phyloP scores from a whole-genome alignment of 2,113 vertebrate genomes.

The Gavia stellata region DNA sequence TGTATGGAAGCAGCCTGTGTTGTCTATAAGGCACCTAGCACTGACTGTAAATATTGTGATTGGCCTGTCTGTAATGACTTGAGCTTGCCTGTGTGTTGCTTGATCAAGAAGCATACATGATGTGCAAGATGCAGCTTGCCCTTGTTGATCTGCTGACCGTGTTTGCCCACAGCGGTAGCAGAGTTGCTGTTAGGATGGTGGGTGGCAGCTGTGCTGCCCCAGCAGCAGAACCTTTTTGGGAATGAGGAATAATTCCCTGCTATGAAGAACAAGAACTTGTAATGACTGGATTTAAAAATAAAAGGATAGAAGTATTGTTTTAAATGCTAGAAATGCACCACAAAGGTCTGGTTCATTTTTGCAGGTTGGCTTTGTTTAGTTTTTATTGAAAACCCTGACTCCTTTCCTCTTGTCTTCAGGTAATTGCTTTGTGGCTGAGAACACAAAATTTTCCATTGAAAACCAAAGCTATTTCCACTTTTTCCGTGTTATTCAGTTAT shows the following conservation, averaged over 20 bases:
- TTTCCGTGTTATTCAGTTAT: not conserved
- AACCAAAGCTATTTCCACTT: not conserved
- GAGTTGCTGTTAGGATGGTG: not conserved
- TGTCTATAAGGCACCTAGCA: not conserved
- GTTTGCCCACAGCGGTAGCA: fast-evolving
- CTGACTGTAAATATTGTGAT: not conserved
- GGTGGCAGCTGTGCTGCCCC: not conserved
- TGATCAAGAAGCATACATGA: fast-evolving
- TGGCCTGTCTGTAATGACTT: too few species aligned
- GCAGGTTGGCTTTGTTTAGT: not conserved
- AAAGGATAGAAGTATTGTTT: not conserved
- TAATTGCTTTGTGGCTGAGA: not conserved
- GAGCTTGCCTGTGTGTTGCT: fast-evolving
- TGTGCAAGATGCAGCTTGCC: fast-evolving
- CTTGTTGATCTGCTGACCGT: too few species aligned
- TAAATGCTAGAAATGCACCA: not conserved
- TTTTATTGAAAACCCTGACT: not conserved
- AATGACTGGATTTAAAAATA: not conserved
- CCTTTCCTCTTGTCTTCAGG: not conserved
- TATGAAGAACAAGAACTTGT: not conserved
- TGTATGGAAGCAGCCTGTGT: not conserved
- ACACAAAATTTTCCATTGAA: not conserved
- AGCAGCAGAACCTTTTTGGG: not conserved
- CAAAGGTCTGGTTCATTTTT: not conserved
- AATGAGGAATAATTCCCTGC: not conserved